Evolutionary conservation across 2,888 invertebrate genomes (phyloP).

Genomic region (Oscheius myriophilus): DNA sequence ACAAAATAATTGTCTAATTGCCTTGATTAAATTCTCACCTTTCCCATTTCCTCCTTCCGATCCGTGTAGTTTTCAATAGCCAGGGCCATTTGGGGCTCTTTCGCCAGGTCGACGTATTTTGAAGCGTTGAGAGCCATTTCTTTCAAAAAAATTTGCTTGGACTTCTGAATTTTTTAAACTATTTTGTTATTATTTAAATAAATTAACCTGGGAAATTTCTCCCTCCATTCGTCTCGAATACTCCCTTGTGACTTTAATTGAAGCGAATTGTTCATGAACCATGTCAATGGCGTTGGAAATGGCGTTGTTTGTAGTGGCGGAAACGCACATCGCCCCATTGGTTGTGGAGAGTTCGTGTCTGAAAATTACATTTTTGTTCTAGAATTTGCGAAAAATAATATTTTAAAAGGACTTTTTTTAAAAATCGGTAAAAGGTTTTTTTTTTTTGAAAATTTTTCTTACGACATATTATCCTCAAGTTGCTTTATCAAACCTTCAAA

Average conservation of each 20-base stretch:
- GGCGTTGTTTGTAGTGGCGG: constrained; percentile 25
- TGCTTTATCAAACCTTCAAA: no score
- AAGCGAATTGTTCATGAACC: constrained; percentile 2
- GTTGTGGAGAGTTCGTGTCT: neutral
- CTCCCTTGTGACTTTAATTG: constrained; percentile 6
- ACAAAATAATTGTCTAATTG: no score
- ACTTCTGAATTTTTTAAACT: neutral
- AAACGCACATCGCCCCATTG: constrained; percentile 9
- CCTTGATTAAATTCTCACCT: neutral
- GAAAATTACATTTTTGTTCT: neutral
- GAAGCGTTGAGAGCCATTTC: constrained; percentile 19
- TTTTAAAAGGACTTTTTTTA: no score
- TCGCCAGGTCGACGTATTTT: neutral
- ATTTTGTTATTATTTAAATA: no score
- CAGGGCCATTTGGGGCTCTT: neutral
- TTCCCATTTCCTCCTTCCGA: constrained; percentile 5
- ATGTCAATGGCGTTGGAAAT: constrained; percentile 27
- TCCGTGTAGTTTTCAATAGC: constrained; percentile 7
- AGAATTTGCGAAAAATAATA: no score
- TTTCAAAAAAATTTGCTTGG: constrained; percentile 13
- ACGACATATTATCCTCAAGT: no score
- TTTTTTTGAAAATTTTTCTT: no score
- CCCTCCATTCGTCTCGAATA: constrained; percentile 19
- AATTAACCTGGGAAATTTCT: constrained; percentile 13
- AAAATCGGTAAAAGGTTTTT: no score